phyloP scores from a whole-genome alignment of 2,797 vertebrate genomes.

The Hemibagrus guttatus region DNA sequence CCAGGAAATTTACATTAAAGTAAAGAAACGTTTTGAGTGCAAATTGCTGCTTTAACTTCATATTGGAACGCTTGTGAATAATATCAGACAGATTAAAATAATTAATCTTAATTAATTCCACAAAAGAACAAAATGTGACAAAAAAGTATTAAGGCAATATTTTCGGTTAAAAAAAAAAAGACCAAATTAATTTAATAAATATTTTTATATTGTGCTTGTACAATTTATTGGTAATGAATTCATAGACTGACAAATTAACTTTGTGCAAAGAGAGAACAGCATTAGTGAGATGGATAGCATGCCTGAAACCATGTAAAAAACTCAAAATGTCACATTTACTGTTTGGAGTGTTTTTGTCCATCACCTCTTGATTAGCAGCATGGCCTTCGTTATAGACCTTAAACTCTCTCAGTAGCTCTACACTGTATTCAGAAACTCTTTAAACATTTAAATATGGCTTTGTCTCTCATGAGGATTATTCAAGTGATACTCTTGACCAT shows the following conservation, averaged over 20 bases:
- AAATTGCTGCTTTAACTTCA: slow-evolving; percentile 23
- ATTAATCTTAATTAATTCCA: neutral
- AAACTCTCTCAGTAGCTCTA: neutral
- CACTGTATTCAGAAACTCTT: slow-evolving; percentile 2
- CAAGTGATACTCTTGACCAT: neutral
- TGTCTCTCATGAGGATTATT: slow-evolving; percentile 12
- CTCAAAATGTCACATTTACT: neutral
- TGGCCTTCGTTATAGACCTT: slow-evolving; percentile 16
- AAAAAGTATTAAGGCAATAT: slow-evolving; percentile 55
- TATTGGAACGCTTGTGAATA: neutral
- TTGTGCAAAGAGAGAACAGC: slow-evolving; percentile 49
- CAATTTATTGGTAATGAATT: slow-evolving; percentile 7
- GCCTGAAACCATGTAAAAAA: slow-evolving; percentile 12
- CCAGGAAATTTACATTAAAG: slow-evolving; percentile 26
- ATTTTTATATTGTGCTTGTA: slow-evolving; percentile 38
- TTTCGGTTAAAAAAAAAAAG: slow-evolving; percentile 41
- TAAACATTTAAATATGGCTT: slow-evolving; percentile 32
- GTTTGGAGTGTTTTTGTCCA: slow-evolving; percentile 28
- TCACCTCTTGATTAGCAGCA: neutral
- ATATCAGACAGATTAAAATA: neutral
- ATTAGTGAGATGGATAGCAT: slow-evolving; percentile 8
- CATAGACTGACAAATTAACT: neutral
- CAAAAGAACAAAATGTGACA: neutral
- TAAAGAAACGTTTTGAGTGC: slow-evolving; percentile 41
- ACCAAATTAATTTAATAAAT: slow-evolving; percentile 42